Conservation (phyloP, 2,888 invertebrate species). For the Linnaemya tessellans region DNA sequence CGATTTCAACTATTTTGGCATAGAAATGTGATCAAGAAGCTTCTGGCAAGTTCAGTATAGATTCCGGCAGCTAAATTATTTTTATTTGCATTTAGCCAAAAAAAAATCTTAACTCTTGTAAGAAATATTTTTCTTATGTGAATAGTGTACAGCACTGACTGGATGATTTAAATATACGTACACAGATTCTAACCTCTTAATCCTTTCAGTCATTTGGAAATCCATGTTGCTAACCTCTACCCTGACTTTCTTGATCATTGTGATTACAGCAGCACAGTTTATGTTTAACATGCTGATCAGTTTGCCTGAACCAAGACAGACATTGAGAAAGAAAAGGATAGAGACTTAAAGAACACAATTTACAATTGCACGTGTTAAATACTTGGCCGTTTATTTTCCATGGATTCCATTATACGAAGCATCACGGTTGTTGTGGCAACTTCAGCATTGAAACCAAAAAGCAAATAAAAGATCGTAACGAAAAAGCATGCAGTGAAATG, state of each 20-base stretch:
- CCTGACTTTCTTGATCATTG: constrained; percentile 19
- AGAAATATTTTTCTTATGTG: not conserved
- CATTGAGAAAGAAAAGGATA: not conserved
- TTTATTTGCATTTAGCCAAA: not conserved
- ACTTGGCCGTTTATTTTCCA: constrained; percentile 40
- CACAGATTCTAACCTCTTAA: not conserved
- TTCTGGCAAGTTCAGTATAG: not conserved
- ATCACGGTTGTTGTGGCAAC: constrained; percentile 47
- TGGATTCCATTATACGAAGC: constrained; percentile 30
- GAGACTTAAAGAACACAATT: not conserved
- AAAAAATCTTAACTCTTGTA: not conserved
- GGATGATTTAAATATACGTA: not conserved
- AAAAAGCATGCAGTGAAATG: constrained; percentile 50
- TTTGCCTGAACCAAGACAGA: not conserved
- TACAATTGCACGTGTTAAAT: constrained; percentile 64
- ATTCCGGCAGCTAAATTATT: too few relatives aligned
- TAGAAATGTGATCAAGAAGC: not conserved
- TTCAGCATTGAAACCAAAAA: not conserved
- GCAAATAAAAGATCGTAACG: not conserved
- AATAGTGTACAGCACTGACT: too few relatives aligned
- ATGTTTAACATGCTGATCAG: not conserved
- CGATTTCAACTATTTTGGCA: too few relatives aligned
- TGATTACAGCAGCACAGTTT: constrained; percentile 1
- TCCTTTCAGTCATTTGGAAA: not conserved
- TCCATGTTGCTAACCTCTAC: constrained; percentile 8